A percentile compares a stretch with the other conserved stretches of the same genome.
Conservation (phyloP, 1,140 invertebrate genomes). For the Vollenhovia emeryi region DNA sequence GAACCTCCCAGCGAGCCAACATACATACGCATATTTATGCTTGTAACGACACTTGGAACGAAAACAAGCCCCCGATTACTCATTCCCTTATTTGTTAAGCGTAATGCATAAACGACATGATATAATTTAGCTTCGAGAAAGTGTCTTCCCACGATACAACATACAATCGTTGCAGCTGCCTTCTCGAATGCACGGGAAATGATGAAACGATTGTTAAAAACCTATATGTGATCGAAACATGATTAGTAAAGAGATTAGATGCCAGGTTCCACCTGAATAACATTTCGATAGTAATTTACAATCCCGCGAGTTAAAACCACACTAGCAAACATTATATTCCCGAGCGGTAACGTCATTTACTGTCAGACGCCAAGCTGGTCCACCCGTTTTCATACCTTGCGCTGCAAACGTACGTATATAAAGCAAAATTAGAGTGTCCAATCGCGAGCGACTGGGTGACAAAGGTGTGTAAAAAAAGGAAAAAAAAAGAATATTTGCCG, state of each 20-base stretch:
- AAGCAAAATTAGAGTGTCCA: not conserved
- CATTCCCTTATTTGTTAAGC: constrained; percentile 16
- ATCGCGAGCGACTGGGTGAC: not conserved
- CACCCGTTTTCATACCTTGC: not conserved
- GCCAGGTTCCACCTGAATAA: not conserved
- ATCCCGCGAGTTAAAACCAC: not conserved
- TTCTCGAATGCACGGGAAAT: not conserved
- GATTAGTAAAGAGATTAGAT: constrained; percentile 25
- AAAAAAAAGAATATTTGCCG: not conserved
- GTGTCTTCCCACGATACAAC: not conserved
- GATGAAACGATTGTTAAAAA: not conserved
- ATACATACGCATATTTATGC: not conserved
- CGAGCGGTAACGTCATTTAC: not conserved
- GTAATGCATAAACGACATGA: not conserved
- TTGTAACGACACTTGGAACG: not conserved
- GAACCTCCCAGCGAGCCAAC: not conserved
- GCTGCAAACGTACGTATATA: not conserved
- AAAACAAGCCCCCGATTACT: constrained; percentile 14
- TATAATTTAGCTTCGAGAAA: not conserved
- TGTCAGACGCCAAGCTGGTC: not conserved
- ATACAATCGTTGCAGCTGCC: not conserved
- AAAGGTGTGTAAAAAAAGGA: not conserved
- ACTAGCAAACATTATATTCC: not conserved
- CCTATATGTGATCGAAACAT: not conserved
- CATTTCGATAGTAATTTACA: not conserved